These are phyloP conservation scores for Anoplophora glabripennis DNA, from an alignment of 1,140 invertebrate genomes.

Conservation along the genomic window DNA sequence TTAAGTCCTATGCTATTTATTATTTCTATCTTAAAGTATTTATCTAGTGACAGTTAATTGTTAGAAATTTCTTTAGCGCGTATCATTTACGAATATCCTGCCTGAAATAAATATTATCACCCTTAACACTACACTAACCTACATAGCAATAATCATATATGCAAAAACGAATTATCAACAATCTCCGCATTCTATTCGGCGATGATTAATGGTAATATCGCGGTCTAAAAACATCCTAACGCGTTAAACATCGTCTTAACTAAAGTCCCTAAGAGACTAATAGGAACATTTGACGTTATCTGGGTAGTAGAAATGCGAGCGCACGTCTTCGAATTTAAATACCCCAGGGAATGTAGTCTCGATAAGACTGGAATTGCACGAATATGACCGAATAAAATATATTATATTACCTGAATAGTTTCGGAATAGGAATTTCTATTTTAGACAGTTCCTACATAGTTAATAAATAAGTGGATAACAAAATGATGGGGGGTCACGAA, in stretches of 20 bases:
- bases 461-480: slow-evolving; percentile 21
- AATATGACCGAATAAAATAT: slow-evolving; percentile 39
- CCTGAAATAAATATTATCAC: slow-evolving; percentile 13
- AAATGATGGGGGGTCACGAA: slow-evolving; percentile 19
- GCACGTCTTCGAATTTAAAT: slow-evolving; percentile 34
- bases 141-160: slow-evolving; percentile 9
- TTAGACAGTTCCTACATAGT: slow-evolving; percentile 35
- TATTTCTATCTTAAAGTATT: too few species aligned
- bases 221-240: slow-evolving; percentile 18
- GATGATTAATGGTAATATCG: slow-evolving; percentile 18
- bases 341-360: slow-evolving; percentile 25
- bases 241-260: slow-evolving; percentile 23
- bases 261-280: slow-evolving; percentile 27
- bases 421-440: slow-evolving; percentile 34
- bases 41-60: too few species aligned
- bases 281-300: slow-evolving; percentile 32
- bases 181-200: slow-evolving; percentile 1
- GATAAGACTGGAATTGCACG: slow-evolving; percentile 26
- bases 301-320: slow-evolving; percentile 26
- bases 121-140: slow-evolving; percentile 18
- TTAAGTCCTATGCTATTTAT: too few species aligned
- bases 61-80: too few species aligned
- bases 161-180: slow-evolving; percentile 17
- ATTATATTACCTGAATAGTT: slow-evolving; percentile 38
- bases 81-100: too few species aligned